phyloP scores from a whole-genome alignment of 2,113 vertebrate genomes.

The Pagrus major region DNA sequence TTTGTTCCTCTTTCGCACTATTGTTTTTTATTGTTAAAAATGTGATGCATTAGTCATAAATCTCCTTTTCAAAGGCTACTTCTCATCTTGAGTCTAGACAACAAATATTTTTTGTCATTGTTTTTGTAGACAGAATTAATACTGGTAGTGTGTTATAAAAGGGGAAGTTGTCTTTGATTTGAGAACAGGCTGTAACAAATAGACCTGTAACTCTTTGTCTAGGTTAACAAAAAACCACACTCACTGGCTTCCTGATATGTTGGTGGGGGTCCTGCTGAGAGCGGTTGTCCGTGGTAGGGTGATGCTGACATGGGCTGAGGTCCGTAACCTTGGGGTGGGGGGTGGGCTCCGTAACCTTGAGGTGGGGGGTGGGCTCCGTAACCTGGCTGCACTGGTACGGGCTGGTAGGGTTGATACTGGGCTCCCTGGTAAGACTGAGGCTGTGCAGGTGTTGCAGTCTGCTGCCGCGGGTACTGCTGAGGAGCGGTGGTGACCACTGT shows the following conservation, averaged over 20 bases:
- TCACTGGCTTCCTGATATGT: slow-evolving; percentile 90
- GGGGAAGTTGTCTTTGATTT: not conserved
- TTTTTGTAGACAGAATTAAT: not conserved
- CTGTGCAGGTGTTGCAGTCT: slow-evolving; percentile 36
- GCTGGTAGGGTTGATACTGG: slow-evolving; percentile 88
- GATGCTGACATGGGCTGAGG: slow-evolving; percentile 56
- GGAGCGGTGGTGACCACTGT: slow-evolving; percentile 85
- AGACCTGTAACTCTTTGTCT: not conserved
- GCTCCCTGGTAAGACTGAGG: slow-evolving; percentile 81
- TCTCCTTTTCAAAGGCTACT: not conserved
- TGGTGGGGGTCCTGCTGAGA: slow-evolving; percentile 87
- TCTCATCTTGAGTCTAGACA: not conserved
- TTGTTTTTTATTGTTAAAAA: not conserved
- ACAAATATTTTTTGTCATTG: not conserved
- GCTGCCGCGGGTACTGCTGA: slow-evolving; percentile 85
- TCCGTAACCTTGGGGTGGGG: slow-evolving; percentile 70
- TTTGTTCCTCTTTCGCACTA: not conserved
- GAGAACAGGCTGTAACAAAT: not conserved
- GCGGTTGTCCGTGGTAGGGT: slow-evolving; percentile 80
- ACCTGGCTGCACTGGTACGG: slow-evolving; percentile 85
- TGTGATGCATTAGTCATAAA: not conserved
- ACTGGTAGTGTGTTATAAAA: not conserved
- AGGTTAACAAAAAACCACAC: slow-evolving; percentile 27
- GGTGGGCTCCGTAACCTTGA: slow-evolving; percentile 58
- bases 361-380: slow-evolving; percentile 72